A percentile compares a stretch with the other conserved stretches of the same genome.
Conservation (phyloP, 1,140 invertebrate genomes). For the Panagrolaimus sp. region DNA sequence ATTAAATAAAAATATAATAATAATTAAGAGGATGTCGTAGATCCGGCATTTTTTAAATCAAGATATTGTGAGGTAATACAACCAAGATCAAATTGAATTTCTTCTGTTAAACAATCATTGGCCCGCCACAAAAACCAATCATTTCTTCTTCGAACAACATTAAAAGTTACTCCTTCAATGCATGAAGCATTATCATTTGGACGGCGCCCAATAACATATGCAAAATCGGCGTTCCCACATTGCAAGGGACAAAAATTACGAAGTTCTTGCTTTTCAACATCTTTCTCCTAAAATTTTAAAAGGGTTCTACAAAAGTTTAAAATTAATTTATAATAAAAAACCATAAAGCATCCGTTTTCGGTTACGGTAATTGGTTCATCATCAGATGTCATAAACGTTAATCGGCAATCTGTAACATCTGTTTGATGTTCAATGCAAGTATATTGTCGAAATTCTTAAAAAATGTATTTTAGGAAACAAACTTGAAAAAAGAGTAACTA, state of each 20-base stretch:
- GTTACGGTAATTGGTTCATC: constrained; percentile 34
- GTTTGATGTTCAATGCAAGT: constrained; percentile 29
- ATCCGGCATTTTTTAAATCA: not conserved
- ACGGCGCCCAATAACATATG: constrained; percentile 20
- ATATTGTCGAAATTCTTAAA: constrained; percentile 30
- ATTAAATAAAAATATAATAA: not conserved
- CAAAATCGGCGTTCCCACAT: constrained; percentile 15
- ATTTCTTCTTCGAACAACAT: constrained; percentile 15
- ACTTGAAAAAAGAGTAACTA: too few species aligned
- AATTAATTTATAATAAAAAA: too few species aligned
- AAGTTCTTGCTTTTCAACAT: constrained; percentile 23
- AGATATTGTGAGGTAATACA: constrained; percentile 3
- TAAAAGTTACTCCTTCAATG: constrained; percentile 24
- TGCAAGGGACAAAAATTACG: constrained; percentile 36
- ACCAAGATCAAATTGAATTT: constrained; percentile 31
- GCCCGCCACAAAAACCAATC: constrained; percentile 38
- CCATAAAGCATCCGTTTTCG: constrained; percentile 40
- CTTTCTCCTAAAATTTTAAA: constrained; percentile 24
- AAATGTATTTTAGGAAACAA: too few species aligned
- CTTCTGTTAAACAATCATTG: constrained; percentile 16
- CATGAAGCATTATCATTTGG: constrained; percentile 18
- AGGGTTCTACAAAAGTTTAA: not conserved
- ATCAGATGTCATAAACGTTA: constrained; percentile 26
- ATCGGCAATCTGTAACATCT: constrained; percentile 28
- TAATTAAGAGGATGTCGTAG: not conserved